These are phyloP conservation scores for Cephus spinipes DNA, from an alignment of 2,888 invertebrate genomes.

Conservation along the genomic window DNA sequence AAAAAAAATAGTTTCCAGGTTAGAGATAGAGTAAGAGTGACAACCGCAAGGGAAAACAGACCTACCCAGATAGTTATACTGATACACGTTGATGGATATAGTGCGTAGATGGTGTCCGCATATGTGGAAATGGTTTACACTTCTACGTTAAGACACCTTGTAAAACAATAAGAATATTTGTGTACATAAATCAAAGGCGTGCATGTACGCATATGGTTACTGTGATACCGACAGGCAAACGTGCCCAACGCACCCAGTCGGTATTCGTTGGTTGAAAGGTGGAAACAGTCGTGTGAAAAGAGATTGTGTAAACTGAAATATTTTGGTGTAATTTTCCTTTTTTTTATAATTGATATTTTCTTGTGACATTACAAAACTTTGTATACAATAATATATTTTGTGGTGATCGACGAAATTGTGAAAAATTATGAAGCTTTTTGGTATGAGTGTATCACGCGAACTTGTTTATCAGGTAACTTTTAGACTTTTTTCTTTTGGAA, in stretches of 20 bases:
- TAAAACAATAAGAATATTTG: background rate
- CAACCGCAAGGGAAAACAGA: background rate
- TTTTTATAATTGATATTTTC: background rate
- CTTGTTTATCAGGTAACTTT: background rate
- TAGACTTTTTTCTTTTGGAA: background rate
- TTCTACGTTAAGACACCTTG: background rate
- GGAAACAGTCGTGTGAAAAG: background rate
- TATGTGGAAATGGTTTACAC: background rate
- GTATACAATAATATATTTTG: background rate
- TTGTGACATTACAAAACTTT: background rate
- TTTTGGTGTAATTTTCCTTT: background rate
- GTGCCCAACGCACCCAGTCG: background rate
- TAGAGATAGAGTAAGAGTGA: background rate
- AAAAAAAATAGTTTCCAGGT: background rate
- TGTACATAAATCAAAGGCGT: background rate
- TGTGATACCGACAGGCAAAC: background rate
- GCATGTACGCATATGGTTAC: background rate
- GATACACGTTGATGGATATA: background rate
- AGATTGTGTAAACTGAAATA: background rate
- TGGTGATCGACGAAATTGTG: background rate
- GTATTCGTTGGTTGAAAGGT: background rate
- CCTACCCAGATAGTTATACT: background rate
- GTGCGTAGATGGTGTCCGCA: background rate
- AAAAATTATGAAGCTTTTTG: background rate
- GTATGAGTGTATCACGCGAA: background rate